Evolutionary conservation across 2,113 vertebrate genomes (phyloP).

Genomic region (Ptilonorhynchus violaceus): DNA sequence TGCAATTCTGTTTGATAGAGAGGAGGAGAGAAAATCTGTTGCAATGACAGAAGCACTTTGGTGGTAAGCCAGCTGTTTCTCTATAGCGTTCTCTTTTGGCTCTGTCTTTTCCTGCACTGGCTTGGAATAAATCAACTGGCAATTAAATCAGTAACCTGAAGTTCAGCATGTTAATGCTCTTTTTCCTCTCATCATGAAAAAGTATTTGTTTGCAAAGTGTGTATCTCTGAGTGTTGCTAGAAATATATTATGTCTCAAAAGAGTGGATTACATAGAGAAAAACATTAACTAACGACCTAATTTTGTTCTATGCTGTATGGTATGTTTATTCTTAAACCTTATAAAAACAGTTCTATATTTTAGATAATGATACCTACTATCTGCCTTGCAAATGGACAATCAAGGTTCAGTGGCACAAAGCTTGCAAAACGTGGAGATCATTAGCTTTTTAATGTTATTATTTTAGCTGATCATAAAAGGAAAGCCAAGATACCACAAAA

Average conservation of each 20-base stretch:
- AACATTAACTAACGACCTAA: not conserved
- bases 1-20: not conserved
- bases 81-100: not conserved
- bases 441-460: not conserved
- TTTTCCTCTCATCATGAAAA: not conserved
- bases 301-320: not conserved
- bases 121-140: not conserved
- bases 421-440: not conserved
- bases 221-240: not conserved
- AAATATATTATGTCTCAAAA: not conserved
- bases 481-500: fast-evolving
- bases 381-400: not conserved
- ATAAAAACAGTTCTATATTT: not conserved
- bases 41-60: not conserved
- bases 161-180: not conserved
- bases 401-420: not conserved
- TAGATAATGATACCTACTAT: not conserved
- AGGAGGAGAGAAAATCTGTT: not conserved
- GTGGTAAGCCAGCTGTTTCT: not conserved
- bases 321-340: not conserved
- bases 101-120: not conserved
- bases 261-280: not conserved
- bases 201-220: not conserved
- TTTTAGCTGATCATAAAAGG: not conserved
- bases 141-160: not conserved